phyloP scores from a whole-genome alignment of 1,140 invertebrate species.

The Aphaenogaster ashmeadi region DNA sequence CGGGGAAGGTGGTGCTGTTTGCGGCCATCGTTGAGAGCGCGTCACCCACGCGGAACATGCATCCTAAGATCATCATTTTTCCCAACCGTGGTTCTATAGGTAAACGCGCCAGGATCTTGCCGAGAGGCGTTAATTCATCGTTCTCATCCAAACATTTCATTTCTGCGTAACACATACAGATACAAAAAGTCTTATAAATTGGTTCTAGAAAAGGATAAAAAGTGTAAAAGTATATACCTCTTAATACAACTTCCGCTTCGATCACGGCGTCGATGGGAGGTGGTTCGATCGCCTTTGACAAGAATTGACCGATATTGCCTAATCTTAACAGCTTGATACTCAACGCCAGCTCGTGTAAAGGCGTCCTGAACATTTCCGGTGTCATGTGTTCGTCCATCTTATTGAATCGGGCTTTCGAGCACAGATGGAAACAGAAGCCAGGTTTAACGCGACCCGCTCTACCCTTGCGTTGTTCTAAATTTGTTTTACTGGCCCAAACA shows the following conservation, averaged over 20 bases:
- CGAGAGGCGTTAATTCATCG: conserved; percentile 96
- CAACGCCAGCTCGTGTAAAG: conserved; percentile 95
- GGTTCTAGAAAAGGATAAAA: neutral
- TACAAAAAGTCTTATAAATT: conserved; percentile 1
- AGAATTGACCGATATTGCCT: conserved; percentile 96
- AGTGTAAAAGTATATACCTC: conserved; percentile 82
- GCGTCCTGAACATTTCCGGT: conserved; percentile 98
- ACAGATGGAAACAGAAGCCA: conserved; percentile 96
- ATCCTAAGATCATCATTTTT: conserved; percentile 97
- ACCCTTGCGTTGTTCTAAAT: conserved; percentile 96
- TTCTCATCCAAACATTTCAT: conserved; percentile 95
- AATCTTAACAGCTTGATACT: conserved; percentile 95
- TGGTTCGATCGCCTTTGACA: conserved; percentile 97
- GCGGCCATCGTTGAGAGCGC: conserved; percentile 97
- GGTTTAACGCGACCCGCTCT: conserved; percentile 95
- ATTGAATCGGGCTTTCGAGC: conserved; percentile 91
- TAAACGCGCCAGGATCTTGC: conserved; percentile 96
- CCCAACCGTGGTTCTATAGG: conserved; percentile 97
- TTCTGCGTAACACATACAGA: conserved; percentile 86
- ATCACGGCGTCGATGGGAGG: conserved; percentile 98
- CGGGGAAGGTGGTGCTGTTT: conserved; percentile 96
- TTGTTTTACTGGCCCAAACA: conserved; percentile 97
- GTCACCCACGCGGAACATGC: conserved; percentile 95
- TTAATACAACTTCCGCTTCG: conserved; percentile 93
- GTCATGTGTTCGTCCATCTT: conserved; percentile 96